These are phyloP conservation scores for Pachyuromys duprasi DNA, from an alignment of 2,797 vertebrate genomes.

Conservation along the genomic window DNA sequence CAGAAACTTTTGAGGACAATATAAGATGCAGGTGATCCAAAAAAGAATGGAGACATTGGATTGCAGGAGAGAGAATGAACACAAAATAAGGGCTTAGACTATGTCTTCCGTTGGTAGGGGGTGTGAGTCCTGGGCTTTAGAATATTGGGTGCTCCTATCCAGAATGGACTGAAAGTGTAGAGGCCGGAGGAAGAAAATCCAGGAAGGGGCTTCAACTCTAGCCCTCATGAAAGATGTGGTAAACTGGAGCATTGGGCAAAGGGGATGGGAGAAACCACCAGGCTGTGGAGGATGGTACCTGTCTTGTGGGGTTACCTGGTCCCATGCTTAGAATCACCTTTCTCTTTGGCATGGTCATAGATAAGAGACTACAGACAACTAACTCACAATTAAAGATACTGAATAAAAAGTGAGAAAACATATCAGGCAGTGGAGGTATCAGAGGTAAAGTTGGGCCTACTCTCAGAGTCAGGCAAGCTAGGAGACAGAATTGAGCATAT, in stretches of 20 bases:
- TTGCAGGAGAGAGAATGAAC: not conserved
- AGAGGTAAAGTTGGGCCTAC: not conserved
- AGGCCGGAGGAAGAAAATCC: not conserved
- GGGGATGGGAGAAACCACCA: not conserved
- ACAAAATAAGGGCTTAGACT: not conserved
- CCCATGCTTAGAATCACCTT: not conserved
- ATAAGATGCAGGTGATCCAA: not conserved
- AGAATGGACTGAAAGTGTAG: rapidly evolving
- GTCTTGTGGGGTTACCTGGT: not conserved
- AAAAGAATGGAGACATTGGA: not conserved
- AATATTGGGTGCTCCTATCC: not conserved
- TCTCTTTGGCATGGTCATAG: not conserved
- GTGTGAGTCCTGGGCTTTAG: not conserved
- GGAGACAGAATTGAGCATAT: not conserved
- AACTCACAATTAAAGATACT: not conserved
- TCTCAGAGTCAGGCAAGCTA: not conserved
- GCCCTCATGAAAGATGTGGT: not conserved
- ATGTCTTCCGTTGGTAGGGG: not conserved
- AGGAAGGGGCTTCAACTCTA: not conserved
- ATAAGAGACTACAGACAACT: not conserved
- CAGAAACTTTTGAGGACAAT: not conserved
- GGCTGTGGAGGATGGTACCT: not conserved
- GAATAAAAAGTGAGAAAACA: not conserved
- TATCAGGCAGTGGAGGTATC: not conserved
- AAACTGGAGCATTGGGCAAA: not conserved